phyloP scores from a whole-genome alignment of 2,113 vertebrate genomes.

The Engraulis encrasicolus region DNA sequence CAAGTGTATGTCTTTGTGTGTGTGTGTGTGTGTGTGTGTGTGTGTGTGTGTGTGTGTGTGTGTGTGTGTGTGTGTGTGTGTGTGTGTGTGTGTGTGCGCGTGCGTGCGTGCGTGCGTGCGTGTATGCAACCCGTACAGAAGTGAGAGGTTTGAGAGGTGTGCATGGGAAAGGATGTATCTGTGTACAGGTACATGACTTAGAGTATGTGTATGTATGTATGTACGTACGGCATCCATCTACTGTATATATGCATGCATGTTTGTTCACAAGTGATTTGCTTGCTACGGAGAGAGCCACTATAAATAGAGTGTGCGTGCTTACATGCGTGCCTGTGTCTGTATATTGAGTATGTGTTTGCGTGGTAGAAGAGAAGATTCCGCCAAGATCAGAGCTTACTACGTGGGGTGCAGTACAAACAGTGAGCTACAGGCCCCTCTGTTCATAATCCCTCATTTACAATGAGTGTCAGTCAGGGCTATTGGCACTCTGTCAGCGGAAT shows the following conservation, averaged over 20 bases:
- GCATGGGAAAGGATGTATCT: no score
- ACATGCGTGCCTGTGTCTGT: no score
- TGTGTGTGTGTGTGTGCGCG: slow-evolving; percentile 21
- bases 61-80: slow-evolving; percentile 13
- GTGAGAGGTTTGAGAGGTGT: no score
- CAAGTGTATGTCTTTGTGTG: background rate
- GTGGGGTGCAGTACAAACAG: slow-evolving; percentile 19
- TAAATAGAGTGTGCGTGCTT: background rate
- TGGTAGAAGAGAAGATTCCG: background rate
- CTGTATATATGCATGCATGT: no score
- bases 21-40: slow-evolving; percentile 25
- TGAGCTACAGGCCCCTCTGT: no score
- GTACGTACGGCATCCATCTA: no score
- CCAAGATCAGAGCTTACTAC: background rate
- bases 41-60: slow-evolving; percentile 38
- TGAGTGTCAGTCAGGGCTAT: slow-evolving; percentile 22
- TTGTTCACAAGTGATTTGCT: no score
- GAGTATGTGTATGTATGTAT: no score
- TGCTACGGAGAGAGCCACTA: no score
- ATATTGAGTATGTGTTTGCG: background rate
- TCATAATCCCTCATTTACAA: slow-evolving; percentile 26
- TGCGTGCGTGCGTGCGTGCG: background rate
- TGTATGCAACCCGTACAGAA: no score
- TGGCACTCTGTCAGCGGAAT: slow-evolving; percentile 14
- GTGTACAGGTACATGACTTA: no score